Base-by-base conservation (phyloP, 1,140 invertebrate species). In the Anastrepha obliqua region DNA sequence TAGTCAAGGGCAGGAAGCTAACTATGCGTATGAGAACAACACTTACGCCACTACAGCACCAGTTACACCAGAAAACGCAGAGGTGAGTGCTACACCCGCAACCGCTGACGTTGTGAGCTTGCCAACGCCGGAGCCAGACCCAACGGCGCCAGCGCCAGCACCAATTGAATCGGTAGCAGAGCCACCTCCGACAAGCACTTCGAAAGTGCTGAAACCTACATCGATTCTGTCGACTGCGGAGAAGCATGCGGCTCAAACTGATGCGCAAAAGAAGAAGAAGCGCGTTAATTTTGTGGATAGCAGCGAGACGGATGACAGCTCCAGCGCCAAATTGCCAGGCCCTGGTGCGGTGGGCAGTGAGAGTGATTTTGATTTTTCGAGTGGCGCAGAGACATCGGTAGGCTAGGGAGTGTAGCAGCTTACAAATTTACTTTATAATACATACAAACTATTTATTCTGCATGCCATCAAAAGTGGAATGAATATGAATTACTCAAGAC, bases 261-360 rank as follows among this genome's bases (percentile, higher is more conserved):
- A 92, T 89, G 89, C 90, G 87, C 89, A 89, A 13, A 93, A 93
- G 88, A 93, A 93, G 89, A 93, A 93, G 90, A 93, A 93, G 89
- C 91, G 91, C 91, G 92, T 93, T 89, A 93, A 91, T 91, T 93
- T 93, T 89, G 92, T 93, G 90, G 92, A 93, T 89, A 93, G 92
- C 90, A 93, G 92, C 89, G 92, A 93, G 91, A 93, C 92, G 89
- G 92, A 93, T 91, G 92, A 93, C 78, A 93, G 92, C 89, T 93
- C 91, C 90, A 90, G 90, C 89, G 91, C 88, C 88, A 91, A 92
- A 90, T 20, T 59, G 2, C 89, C 90, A 88, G 17, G 70, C 58
- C 17, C 85, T 29, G 81, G 39, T 39, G 74, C 78, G n/a, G 9
- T 81, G 17, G 39, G 62, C 55, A 91, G 90, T 89, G 92, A 93